phyloP scores from a whole-genome alignment of 2,113 vertebrate genomes.

The Progne subis region DNA sequence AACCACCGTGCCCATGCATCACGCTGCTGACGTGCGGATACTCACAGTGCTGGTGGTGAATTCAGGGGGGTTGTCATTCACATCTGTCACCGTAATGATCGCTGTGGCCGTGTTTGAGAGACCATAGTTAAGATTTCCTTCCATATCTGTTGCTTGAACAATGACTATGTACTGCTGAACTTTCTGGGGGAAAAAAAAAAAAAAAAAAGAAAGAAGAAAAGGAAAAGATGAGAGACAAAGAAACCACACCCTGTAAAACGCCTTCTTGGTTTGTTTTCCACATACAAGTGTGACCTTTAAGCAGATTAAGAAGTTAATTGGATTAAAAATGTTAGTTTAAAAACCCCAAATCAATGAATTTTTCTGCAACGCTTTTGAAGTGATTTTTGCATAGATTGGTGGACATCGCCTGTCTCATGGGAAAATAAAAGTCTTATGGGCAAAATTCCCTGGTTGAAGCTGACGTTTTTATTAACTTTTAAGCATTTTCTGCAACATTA shows the following conservation, averaged over 20 bases:
- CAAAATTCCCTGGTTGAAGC: background rate
- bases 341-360: background rate
- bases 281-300: background rate
- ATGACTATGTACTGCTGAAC: conserved; percentile 96
- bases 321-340: background rate
- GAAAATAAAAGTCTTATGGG: background rate
- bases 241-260: background rate
- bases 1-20: background rate
- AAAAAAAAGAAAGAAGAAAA: background rate
- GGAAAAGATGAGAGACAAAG: background rate
- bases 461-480: background rate
- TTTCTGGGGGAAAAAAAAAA: conserved; percentile 76
- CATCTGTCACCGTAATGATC: conserved; percentile 90
- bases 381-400: background rate
- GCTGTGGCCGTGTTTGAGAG: conserved; percentile 97
- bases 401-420: background rate
- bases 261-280: background rate
- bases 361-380: background rate
- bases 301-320: background rate
- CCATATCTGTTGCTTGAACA: conserved; percentile 97
- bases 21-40: background rate
- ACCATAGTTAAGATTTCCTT: conserved; percentile 94
- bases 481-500: background rate
- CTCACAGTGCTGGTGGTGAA: conserved; percentile 92
- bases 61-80: conserved; percentile 96